Percentiles rank a stretch among this genome's conserved stretches.
These are phyloP conservation scores for Actinemys pallida DNA, from an alignment of 2,113 vertebrate species.

Conservation along the genomic window DNA sequence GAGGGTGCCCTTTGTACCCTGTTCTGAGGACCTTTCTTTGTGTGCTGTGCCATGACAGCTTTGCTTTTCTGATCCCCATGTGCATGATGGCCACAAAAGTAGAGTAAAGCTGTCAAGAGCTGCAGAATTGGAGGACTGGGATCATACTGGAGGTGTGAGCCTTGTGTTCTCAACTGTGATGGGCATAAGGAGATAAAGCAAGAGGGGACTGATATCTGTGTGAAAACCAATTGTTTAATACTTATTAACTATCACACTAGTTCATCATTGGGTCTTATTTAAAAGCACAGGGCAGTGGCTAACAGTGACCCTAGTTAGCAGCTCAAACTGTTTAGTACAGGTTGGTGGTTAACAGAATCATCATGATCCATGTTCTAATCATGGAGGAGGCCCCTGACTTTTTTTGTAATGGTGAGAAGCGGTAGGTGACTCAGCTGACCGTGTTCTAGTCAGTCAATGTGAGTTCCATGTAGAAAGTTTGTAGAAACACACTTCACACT, in stretches of 20 bases:
- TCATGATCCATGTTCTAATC: background rate
- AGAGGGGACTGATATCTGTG: background rate
- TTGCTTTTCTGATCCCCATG: background rate
- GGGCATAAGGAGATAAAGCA: background rate
- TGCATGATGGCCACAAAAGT: background rate
- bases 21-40: background rate
- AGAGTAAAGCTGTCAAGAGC: background rate
- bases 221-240: background rate
- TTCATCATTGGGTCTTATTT: background rate
- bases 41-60: background rate
- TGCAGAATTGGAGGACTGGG: background rate
- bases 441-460: background rate
- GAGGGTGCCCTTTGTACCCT: background rate
- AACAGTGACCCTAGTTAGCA: too few relatives aligned
- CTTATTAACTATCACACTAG: background rate
- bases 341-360: background rate
- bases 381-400: background rate
- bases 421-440: background rate
- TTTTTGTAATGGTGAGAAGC: background rate
- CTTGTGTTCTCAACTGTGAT: background rate
- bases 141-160: background rate
- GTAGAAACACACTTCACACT: background rate
- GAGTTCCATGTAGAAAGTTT: background rate
- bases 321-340: too few relatives aligned
- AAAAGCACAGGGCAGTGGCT: too few relatives aligned